These are phyloP conservation scores for Ormyrus nitidulus DNA, from an alignment of 2,888 invertebrate species.

Conservation along the genomic window DNA sequence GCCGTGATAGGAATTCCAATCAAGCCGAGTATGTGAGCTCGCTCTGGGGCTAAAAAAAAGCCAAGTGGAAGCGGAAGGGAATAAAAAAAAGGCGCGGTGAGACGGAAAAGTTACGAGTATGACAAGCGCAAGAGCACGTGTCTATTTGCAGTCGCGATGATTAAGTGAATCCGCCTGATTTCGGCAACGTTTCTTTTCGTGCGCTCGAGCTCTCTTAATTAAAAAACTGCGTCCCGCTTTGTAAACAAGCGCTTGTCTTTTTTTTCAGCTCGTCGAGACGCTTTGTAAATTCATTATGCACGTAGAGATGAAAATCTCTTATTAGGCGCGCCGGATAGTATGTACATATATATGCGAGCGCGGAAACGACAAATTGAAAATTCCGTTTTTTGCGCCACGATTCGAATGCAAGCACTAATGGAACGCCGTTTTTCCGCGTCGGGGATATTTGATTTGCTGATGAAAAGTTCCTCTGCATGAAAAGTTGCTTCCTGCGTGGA, in stretches of 20 bases:
- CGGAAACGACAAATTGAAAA: too few species aligned
- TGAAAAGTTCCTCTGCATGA: too few species aligned
- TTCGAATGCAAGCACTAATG: too few species aligned
- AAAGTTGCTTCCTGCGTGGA: too few species aligned
- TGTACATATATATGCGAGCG: too few species aligned
- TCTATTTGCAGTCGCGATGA: slow-evolving; percentile 46
- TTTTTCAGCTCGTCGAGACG: not conserved
- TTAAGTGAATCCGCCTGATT: slow-evolving; percentile 49
- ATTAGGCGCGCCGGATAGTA: too few species aligned
- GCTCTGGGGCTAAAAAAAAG: not conserved
- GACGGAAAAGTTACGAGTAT: slow-evolving; percentile 38
- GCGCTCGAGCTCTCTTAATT: slow-evolving; percentile 24
- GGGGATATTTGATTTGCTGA: too few species aligned
- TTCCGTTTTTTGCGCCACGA: too few species aligned
- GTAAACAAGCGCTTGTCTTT: slow-evolving; percentile 19
- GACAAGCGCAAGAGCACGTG: slow-evolving; percentile 14
- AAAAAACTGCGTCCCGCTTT: slow-evolving; percentile 18
- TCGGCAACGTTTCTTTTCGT: slow-evolving; percentile 22
- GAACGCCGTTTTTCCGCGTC: too few species aligned
- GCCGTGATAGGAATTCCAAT: slow-evolving; percentile 47
- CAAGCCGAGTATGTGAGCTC: slow-evolving; percentile 39
- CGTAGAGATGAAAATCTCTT: too few species aligned
- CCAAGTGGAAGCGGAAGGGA: not conserved
- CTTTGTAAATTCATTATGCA: not conserved
- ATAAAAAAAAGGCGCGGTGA: slow-evolving; percentile 5